A percentile compares a stretch with the other conserved stretches of the same genome.
phyloP scores from a whole-genome alignment of 2,888 invertebrate species.

The Hipparchia semele region DNA sequence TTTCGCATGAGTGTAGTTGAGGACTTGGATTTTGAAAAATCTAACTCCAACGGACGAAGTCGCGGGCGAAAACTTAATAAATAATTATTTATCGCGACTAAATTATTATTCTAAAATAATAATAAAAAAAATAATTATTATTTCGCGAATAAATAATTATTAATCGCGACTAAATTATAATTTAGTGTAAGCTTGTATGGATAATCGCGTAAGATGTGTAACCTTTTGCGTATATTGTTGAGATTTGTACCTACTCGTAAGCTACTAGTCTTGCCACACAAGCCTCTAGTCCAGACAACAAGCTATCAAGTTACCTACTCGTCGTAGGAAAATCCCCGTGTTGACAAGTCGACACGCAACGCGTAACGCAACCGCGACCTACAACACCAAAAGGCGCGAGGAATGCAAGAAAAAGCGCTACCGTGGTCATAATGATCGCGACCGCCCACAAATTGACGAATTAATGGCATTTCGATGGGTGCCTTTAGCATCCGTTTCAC shows the following conservation, averaged over 20 bases:
- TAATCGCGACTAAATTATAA: too few relatives aligned
- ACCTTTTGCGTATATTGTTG: not conserved
- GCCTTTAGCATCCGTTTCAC: not conserved
- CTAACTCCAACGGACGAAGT: too few relatives aligned
- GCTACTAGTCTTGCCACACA: slow-evolving; percentile 4
- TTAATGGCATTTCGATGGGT: not conserved
- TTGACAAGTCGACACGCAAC: slow-evolving; percentile 11
- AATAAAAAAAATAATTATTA: too few relatives aligned
- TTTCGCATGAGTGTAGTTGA: too few relatives aligned
- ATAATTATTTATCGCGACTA: too few relatives aligned
- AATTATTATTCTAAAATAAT: too few relatives aligned
- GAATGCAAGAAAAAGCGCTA: slow-evolving; percentile 31
- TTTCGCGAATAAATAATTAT: too few relatives aligned
- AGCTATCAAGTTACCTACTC: slow-evolving; percentile 18
- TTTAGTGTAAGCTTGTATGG: too few relatives aligned
- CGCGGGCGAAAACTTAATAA: too few relatives aligned
- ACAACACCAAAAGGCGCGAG: slow-evolving; percentile 30
- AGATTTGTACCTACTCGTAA: not conserved
- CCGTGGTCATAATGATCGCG: slow-evolving; percentile 19
- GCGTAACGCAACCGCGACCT: slow-evolving; percentile 25
- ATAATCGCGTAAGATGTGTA: not conserved
- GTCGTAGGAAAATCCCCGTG: slow-evolving; percentile 30
- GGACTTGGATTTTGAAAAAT: too few relatives aligned
- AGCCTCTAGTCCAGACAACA: not conserved
- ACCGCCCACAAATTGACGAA: slow-evolving; percentile 5